These are phyloP conservation scores for Macquaria australasica DNA, from an alignment of 2,113 vertebrate species.

Conservation along the genomic window DNA sequence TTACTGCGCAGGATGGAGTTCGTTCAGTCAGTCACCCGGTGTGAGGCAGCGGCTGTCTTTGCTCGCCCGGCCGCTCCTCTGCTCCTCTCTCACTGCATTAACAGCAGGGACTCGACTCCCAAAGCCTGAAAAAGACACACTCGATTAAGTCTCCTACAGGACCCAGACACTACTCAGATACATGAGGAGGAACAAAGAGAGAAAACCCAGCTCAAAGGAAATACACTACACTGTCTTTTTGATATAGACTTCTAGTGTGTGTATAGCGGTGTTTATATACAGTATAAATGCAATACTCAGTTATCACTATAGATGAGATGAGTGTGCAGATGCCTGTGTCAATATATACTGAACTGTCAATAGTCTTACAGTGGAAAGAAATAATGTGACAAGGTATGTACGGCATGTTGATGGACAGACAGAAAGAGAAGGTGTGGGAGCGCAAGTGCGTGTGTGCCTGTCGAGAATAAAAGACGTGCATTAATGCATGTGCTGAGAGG, in stretches of 20 bases:
- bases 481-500: not conserved
- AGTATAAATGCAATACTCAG: not conserved
- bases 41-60: conserved; percentile 69
- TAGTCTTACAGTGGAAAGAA: not conserved
- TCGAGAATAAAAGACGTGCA: not conserved
- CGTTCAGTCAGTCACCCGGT: conserved; percentile 70
- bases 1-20: conserved; percentile 68
- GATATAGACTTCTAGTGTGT: conserved; percentile 9
- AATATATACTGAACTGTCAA: not conserved
- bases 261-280: not conserved
- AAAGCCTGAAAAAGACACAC: conserved; percentile 73
- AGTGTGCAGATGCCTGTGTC: not conserved
- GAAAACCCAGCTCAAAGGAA: conserved; percentile 26
- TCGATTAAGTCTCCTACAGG: conserved; percentile 74
- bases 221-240: not conserved
- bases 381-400: not conserved
- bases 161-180: conserved; percentile 58
- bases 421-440: not conserved
- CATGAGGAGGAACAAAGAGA: conserved; percentile 17
- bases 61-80: conserved; percentile 49
- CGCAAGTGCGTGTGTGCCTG: not conserved
- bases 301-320: not conserved
- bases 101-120: conserved; percentile 68
- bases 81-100: conserved; percentile 69
- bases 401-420: not conserved